phyloP scores from a whole-genome alignment of 2,797 vertebrate genomes.

The Pseudotriccus pelzelni region DNA sequence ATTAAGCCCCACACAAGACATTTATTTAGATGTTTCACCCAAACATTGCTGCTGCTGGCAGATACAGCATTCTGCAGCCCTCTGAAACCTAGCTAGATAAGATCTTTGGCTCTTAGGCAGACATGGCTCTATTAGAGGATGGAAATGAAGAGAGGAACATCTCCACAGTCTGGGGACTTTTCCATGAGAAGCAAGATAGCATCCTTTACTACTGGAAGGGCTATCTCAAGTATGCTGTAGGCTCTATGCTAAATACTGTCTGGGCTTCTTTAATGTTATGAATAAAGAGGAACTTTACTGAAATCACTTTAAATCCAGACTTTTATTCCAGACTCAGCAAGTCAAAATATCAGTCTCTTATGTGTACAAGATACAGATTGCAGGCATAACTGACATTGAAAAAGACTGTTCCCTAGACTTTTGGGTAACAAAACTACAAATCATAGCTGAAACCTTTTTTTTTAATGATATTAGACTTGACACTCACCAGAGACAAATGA shows the following conservation, averaged over 20 bases:
- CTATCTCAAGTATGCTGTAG: neutral
- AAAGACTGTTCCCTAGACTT: neutral
- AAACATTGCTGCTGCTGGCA: neutral
- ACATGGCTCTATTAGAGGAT: accelerated
- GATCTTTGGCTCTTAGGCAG: neutral
- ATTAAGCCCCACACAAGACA: neutral
- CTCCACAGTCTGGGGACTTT: neutral
- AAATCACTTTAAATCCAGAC: neutral
- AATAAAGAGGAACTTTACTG: neutral
- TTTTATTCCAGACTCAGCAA: neutral
- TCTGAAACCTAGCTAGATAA: neutral
- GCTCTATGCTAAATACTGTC: neutral
- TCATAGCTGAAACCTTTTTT: neutral
- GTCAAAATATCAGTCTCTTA: neutral
- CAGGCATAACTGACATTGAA: neutral
- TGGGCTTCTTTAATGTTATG: neutral
- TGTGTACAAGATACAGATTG: neutral
- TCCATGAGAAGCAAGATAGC: accelerated
- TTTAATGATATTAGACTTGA: neutral
- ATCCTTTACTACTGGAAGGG: neutral
- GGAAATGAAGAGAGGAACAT: neutral
- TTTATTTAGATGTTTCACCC: neutral
- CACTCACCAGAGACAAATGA: neutral
- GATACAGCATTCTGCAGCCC: neutral
- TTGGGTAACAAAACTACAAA: neutral